Evolutionary conservation across 2,797 vertebrate species (phyloP), one percentile per base, ranked within the genome.

Genomic region (Anolis apletophallus): DNA sequence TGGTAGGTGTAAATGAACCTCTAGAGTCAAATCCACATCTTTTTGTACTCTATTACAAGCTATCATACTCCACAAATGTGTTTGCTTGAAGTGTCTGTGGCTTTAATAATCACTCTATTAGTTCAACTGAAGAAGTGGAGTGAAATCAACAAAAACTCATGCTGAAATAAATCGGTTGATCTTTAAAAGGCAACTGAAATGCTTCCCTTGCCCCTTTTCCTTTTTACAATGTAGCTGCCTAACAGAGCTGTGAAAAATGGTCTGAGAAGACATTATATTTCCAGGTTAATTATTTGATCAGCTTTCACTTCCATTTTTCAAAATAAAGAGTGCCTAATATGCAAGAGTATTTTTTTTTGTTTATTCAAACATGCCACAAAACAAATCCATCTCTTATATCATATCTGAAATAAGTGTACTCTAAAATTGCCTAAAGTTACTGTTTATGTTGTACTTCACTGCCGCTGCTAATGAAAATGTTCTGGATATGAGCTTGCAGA

Each of bases 381-480:
- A 68, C 64, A 85, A 71, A 71, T 79, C 19, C 46, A 50, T 29
- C 36, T 80, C 84, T 80, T 80, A 85, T 73, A 80, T 85, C 76
- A 80, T 71, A 80, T 36, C n/a, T 61, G 55, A 80, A 75, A 57
- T 84, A 64, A 75, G 69, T 84, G 57, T 84, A 52, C 72, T 84
- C 55, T 52, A 72, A 84, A 84, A 55, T 77, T 84, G 50, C 61
- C 61, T 74, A 80, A 34, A 72, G 68, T 54, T 80, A 50, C 40
- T 46, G 84, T 73, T 84, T 85, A 50, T 73, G 36, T 80, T 80
- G 36, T 59, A 80, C 84, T 19, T 85, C 40, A 72, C 54, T 85
- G 36, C 77, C 23, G n/a, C 83, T 46, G 59, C 55, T 85, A 73
- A 85, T 85, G 40, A 72, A 85, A 85, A 85, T 73, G 68, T 72